Conservation (phyloP, 2,113 vertebrate species). For the Calidris pugnax region DNA sequence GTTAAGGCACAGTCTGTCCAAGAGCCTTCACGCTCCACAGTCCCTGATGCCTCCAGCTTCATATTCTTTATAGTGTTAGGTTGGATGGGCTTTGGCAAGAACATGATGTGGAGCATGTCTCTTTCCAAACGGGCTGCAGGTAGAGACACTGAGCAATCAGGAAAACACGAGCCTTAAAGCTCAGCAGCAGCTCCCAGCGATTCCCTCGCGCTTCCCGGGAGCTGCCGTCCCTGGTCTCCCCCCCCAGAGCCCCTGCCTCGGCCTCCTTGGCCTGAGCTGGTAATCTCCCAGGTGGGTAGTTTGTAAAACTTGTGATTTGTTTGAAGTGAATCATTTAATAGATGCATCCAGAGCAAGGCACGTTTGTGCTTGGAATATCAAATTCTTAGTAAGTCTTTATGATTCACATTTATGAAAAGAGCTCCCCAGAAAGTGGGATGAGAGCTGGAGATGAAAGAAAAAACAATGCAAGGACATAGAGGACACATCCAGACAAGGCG, state of each 20-base stretch:
- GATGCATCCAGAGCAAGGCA: background rate
- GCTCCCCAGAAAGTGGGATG: background rate
- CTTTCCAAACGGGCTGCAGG: background rate
- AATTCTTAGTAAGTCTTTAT: background rate
- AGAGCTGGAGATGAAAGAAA: background rate
- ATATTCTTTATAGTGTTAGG: background rate
- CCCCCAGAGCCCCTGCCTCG: fast-evolving
- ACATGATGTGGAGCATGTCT: fast-evolving
- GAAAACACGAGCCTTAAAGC: background rate
- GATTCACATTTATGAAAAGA: background rate
- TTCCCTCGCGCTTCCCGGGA: background rate
- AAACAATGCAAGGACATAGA: background rate
- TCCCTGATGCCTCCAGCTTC: background rate
- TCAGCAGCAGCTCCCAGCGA: background rate
- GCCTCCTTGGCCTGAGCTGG: background rate
- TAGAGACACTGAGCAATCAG: background rate
- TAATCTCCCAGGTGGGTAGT: background rate
- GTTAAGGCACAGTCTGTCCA: background rate
- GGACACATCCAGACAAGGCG: background rate
- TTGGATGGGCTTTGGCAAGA: background rate
- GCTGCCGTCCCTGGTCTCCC: background rate
- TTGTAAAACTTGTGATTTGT: background rate
- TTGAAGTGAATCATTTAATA: background rate
- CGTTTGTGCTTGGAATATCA: background rate
- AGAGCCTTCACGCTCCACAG: background rate